A percentile compares a stretch with the other conserved stretches of the same genome.
phyloP scores from a whole-genome alignment of 2,888 invertebrate species.

The Drosophila hawaiiensis region DNA sequence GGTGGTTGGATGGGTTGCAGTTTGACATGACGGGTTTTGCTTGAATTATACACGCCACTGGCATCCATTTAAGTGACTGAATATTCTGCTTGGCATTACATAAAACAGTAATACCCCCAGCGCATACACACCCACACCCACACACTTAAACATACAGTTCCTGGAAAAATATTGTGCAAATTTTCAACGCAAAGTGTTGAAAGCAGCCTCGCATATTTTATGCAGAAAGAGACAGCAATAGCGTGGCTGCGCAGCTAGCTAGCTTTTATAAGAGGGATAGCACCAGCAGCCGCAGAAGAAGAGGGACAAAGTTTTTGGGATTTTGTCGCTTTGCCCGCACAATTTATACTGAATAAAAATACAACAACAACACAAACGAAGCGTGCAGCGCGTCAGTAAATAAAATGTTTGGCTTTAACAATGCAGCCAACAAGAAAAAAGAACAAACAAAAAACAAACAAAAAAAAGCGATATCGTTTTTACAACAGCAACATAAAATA shows the following conservation, averaged over 20 bases:
- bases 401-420: slow-evolving; percentile 61
- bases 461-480: slow-evolving; percentile 7
- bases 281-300: neutral
- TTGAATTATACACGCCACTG: slow-evolving; percentile 39
- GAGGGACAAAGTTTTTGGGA: slow-evolving; percentile 7
- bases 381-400: slow-evolving; percentile 54
- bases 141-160: slow-evolving; percentile 17
- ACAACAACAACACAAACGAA: slow-evolving; percentile 14
- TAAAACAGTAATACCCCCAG: slow-evolving; percentile 43
- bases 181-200: slow-evolving; percentile 74
- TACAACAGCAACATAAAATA: slow-evolving; percentile 4
- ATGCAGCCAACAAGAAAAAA: slow-evolving; percentile 40
- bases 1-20: neutral
- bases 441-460: neutral
- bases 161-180: slow-evolving; percentile 67
- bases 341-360: slow-evolving; percentile 62
- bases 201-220: slow-evolving; percentile 64
- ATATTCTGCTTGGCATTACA: slow-evolving; percentile 63
- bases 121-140: slow-evolving; percentile 17
- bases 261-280: neutral
- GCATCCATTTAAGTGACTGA: slow-evolving; percentile 76
- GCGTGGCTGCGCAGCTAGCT: neutral
- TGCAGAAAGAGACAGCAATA: slow-evolving; percentile 33
- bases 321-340: slow-evolving; percentile 47
- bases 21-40: neutral